phyloP scores from a whole-genome alignment of 2,888 invertebrate genomes.

The Mystacides longicornis region DNA sequence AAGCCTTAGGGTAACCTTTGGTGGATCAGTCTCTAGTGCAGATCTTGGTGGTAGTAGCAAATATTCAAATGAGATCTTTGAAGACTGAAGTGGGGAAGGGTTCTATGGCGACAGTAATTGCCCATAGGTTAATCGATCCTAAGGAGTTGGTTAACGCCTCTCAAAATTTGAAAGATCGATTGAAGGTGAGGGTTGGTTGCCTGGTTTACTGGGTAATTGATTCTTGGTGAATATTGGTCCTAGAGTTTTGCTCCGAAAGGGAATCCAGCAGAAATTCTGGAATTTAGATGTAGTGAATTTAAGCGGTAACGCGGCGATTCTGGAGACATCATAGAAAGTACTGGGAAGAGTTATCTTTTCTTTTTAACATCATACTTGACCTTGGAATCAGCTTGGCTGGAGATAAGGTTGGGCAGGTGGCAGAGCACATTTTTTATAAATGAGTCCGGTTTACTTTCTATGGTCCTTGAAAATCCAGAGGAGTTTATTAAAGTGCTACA shows the following conservation, averaged over 20 bases:
- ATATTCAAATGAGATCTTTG: slow-evolving; percentile 54
- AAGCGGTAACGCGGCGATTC: slow-evolving; percentile 21
- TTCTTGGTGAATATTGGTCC: background rate
- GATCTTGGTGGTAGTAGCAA: slow-evolving; percentile 66
- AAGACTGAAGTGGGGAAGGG: slow-evolving; percentile 55
- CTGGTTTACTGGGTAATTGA: too few species aligned
- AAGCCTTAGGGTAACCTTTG: slow-evolving; percentile 51
- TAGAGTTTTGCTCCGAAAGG: background rate
- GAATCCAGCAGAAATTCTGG: slow-evolving; percentile 39
- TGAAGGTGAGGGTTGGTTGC: too few species aligned
- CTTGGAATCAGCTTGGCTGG: slow-evolving; percentile 2
- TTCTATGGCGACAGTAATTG: slow-evolving; percentile 57
- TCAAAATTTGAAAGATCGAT: too few species aligned
- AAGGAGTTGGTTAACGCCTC: too few species aligned
- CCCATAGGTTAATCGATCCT: slow-evolving; percentile 43
- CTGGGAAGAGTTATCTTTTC: slow-evolving; percentile 37
- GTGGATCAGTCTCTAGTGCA: slow-evolving; percentile 48
- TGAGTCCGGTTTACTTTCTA: background rate
- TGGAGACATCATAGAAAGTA: slow-evolving; percentile 43
- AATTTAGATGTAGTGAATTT: slow-evolving; percentile 46
- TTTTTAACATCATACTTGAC: background rate
- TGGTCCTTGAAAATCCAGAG: slow-evolving; percentile 1
- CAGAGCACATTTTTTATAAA: background rate
- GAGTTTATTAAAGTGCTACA: slow-evolving; percentile 42
- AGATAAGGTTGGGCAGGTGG: background rate